A percentile compares a stretch with the other conserved stretches of the same genome.
Conservation (phyloP, 2,797 vertebrate genomes). For the Argentina silus region DNA sequence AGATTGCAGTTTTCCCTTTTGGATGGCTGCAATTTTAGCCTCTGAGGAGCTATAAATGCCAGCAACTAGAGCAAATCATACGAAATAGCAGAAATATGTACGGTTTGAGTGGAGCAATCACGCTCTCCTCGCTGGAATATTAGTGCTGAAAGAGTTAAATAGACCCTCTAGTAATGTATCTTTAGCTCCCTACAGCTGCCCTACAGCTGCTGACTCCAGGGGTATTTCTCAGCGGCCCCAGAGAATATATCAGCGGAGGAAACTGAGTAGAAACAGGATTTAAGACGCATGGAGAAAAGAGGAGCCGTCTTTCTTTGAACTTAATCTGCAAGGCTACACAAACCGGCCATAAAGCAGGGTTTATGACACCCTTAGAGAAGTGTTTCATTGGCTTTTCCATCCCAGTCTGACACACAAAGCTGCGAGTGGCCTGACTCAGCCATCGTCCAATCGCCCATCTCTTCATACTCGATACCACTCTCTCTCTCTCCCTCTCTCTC, state of each 20-base stretch:
- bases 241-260: constrained; percentile 72
- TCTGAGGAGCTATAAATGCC: constrained; percentile 30
- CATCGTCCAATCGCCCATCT: constrained; percentile 72
- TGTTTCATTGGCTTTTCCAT: constrained; percentile 74
- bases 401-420: constrained; percentile 68
- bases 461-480: constrained; percentile 56
- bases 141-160: constrained; percentile 61
- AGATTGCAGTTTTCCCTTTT: constrained; percentile 35
- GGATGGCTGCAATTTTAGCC: constrained; percentile 30
- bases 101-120: constrained; percentile 52
- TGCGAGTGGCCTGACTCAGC: constrained; percentile 75
- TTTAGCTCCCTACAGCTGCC: constrained; percentile 55
- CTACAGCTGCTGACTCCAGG: constrained; percentile 66
- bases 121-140: constrained; percentile 44
- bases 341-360: constrained; percentile 77
- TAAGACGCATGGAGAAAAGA: constrained; percentile 71
- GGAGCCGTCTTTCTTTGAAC: constrained; percentile 73
- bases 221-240: constrained; percentile 53
- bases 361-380: constrained; percentile 75
- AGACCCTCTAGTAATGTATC: constrained; percentile 62
- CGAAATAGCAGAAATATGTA: constrained; percentile 49
- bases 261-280: constrained; percentile 74
- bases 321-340: constrained; percentile 80
- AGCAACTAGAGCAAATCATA: constrained; percentile 36
- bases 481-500: background rate